Evolutionary conservation across 2,888 invertebrate species (phyloP).

Genomic region (Phymatocera aterrima): DNA sequence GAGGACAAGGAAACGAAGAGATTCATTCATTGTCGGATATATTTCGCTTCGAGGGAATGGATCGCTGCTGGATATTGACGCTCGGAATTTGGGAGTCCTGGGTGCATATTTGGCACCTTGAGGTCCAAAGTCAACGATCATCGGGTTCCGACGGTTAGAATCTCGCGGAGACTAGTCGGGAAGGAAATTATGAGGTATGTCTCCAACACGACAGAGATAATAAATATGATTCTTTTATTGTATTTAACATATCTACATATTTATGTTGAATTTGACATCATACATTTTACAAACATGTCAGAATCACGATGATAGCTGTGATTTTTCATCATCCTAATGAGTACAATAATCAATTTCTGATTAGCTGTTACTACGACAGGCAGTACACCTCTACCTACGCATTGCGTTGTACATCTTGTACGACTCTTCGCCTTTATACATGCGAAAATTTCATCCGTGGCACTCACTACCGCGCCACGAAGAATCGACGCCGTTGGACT

Average conservation of each 20-base stretch:
- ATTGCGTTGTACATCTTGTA: too few relatives aligned
- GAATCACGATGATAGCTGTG: background rate
- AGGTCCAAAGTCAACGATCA: background rate
- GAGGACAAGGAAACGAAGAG: too few relatives aligned
- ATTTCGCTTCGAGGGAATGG: too few relatives aligned
- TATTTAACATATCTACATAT: background rate
- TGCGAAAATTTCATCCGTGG: too few relatives aligned
- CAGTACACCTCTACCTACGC: too few relatives aligned
- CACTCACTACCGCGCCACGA: too few relatives aligned
- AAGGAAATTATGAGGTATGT: background rate
- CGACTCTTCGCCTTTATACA: too few relatives aligned
- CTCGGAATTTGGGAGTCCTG: too few relatives aligned
- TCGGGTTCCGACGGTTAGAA: background rate
- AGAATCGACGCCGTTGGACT: too few relatives aligned
- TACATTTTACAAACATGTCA: background rate
- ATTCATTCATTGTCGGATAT: too few relatives aligned
- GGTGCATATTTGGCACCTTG: too few relatives aligned
- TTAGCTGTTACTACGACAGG: background rate
- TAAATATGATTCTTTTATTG: constrained; percentile 23
- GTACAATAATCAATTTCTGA: background rate
- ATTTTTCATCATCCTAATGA: background rate
- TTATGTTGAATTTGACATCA: background rate
- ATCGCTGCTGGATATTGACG: too few relatives aligned
- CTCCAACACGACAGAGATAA: background rate
- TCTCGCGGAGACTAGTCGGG: background rate